Percentiles rank a stretch among this genome's conserved stretches.
Conservation (phyloP, 2,888 invertebrate genomes). For the Syritta pipiens region DNA sequence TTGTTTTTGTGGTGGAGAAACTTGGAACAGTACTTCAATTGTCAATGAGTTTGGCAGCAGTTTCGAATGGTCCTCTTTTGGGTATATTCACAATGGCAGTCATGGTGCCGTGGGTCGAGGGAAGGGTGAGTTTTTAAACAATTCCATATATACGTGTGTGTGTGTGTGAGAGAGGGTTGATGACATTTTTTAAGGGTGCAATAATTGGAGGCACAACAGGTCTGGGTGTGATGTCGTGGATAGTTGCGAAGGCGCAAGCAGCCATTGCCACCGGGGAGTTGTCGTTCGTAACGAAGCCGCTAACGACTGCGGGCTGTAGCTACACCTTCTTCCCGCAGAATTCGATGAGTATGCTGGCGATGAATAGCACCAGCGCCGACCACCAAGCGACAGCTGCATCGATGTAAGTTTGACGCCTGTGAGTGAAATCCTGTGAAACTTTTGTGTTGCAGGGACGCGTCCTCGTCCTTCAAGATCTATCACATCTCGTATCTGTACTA, state of each 20-base stretch:
- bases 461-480: slow-evolving; percentile 80
- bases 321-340: slow-evolving; percentile 80
- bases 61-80: slow-evolving; percentile 84
- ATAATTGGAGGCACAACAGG: slow-evolving; percentile 81
- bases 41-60: slow-evolving; percentile 83
- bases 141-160: slow-evolving; percentile 8
- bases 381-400: slow-evolving; percentile 23
- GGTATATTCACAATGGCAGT: slow-evolving; percentile 86
- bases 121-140: slow-evolving; percentile 79
- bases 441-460: not conserved
- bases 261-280: slow-evolving; percentile 80
- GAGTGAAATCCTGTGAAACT: not conserved
- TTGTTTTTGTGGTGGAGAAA: slow-evolving; percentile 84
- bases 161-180: slow-evolving; percentile 22
- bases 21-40: slow-evolving; percentile 86
- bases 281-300: slow-evolving; percentile 80
- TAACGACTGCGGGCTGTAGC: slow-evolving; percentile 80
- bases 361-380: slow-evolving; percentile 71
- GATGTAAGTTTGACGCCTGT: slow-evolving; percentile 29
- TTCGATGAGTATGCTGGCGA: slow-evolving; percentile 73
- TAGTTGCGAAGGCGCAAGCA: slow-evolving; percentile 81
- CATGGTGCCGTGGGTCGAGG: slow-evolving; percentile 84
- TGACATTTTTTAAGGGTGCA: slow-evolving; percentile 79
- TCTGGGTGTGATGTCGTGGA: slow-evolving; percentile 81
- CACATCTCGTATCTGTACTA: slow-evolving; percentile 90